Evolutionary conservation across 2,888 invertebrate species (phyloP), one percentile per base, ranked within the genome.

Genomic region (Lacanobia oleracea): DNA sequence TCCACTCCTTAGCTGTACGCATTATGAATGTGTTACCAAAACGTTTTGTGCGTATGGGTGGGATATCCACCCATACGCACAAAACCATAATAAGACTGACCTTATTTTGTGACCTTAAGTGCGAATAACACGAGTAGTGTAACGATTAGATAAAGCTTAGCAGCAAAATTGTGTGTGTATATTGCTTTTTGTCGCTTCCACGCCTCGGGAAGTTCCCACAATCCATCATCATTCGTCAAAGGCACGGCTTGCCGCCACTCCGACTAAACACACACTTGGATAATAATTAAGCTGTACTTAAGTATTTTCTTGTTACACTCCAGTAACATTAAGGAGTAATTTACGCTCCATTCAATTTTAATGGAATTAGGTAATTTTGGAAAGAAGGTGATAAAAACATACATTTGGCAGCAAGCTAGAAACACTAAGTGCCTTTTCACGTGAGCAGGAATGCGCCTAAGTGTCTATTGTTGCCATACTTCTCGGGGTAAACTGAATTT

Each of bases 141-240:
- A 60, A 68, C n/a, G 67, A 67, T 70, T 66, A 62, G 21, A 66
- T 76, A 54, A 54, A 81, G 77, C 65, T 73, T 64, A 76, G 67
- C 62, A 75, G 67, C 67, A 53, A 72, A 79, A 77, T 67, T 56
- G 62, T 57, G 45, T 23, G 69, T 37, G 50, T 73, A 70, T 75
- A 81, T 83, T 83, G 82, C 77, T 85, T 82, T 81, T 87, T 85
- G 83, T 67, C 74, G 75, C 70, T 81, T 18, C 74, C 71, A 75
- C 68, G 67, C 72, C 78, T 67, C 67, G 70, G 60, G 56, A 72
- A 71, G 77, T 88, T 88, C 88, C 75, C 87, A 87, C 85, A 81
- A 89, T 91, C 88, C 77, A 84, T 91, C 91, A 91, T 88, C 88
- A 90, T 91, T 86, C 88, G 85, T 91, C 91, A 91, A 86, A 82